Evolutionary conservation across 2,797 vertebrate species (phyloP).

Genomic region (Pangasius djambal): DNA sequence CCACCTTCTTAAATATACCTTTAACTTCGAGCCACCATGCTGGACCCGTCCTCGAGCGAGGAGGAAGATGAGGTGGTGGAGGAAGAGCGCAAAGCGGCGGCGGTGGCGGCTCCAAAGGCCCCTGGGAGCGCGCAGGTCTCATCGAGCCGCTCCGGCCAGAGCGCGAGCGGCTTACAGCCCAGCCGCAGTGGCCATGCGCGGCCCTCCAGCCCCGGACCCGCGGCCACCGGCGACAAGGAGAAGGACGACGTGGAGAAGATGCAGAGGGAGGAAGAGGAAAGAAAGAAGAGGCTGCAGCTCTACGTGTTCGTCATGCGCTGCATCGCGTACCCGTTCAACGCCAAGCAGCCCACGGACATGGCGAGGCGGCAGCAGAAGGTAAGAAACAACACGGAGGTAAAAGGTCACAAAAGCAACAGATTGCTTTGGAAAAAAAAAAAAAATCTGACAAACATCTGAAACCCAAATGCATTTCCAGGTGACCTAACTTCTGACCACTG

Average conservation of each 20-base stretch:
- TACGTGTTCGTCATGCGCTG: slow-evolving; percentile 99
- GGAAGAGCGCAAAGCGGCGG: slow-evolving; percentile 84
- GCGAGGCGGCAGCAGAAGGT: slow-evolving; percentile 98
- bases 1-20: neutral
- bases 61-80: slow-evolving; percentile 93
- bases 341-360: slow-evolving; percentile 98
- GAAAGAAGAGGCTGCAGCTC: slow-evolving; percentile 94
- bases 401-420: slow-evolving; percentile 51
- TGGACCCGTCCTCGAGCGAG: slow-evolving; percentile 96
- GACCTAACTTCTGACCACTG: neutral
- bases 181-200: slow-evolving; percentile 77
- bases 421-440: slow-evolving; percentile 5
- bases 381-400: slow-evolving; percentile 55
- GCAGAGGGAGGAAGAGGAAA: slow-evolving; percentile 93
- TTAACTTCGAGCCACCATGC: slow-evolving; percentile 69
- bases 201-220: slow-evolving; percentile 91
- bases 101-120: slow-evolving; percentile 76
- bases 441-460: neutral
- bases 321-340: slow-evolving; percentile 97
- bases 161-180: slow-evolving; percentile 81
- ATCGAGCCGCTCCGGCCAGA: slow-evolving; percentile 83
- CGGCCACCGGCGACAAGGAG: slow-evolving; percentile 93
- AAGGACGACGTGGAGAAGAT: slow-evolving; percentile 95
- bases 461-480: neutral
- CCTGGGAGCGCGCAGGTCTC: slow-evolving; percentile 75